Base-by-base conservation (phyloP, 1,140 invertebrate genomes). In the Tenebrio molitor region DNA sequence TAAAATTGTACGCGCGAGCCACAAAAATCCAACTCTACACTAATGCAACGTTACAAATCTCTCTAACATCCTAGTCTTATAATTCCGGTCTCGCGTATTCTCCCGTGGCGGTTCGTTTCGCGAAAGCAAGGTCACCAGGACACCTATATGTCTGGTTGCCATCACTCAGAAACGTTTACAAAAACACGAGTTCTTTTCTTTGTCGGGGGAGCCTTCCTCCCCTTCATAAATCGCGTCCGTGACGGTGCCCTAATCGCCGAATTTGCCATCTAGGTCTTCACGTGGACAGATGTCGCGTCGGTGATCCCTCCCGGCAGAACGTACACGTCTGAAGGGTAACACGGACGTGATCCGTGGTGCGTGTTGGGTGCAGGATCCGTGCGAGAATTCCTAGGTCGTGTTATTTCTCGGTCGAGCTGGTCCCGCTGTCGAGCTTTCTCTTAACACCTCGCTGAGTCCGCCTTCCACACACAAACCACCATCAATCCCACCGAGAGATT, bases 361-460 rank as follows among this genome's bases (percentile, higher is more conserved):
- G 50, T 58, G 23, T 29, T 58, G 50, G 21, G 23, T 58, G 21
- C 50, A 58, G 50, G 16, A 58, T 58, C 50, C 50, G 50, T 58
- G 50, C 50, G 21, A 58, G 50, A 58, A 58, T 58, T 25, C 23
- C 23, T 10, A 62, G 68, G 34, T 58, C 68, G 46, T 70, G 68
- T 70, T 62, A 70, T 70, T 70, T 70, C 46, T 33, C 68, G 68
- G 46, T 70, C 68, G 58, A 58, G 50, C 58, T 70, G 53, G 10
- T 58, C 19, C 68, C 46, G 19, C 53, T 58, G 50, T 17, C 19
- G 23, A 17, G 44, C 44, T 50, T 29, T 70, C 50, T 70, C 68
- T 70, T 70, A 70, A 70, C 68, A 70, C 46, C 68, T 70, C 46
- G 68, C 68, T 70, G 68, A 33, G 39, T 53, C 68, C 68, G 46